Conservation (phyloP, 1,140 invertebrate genomes). For the Drosophila gunungcola region DNA sequence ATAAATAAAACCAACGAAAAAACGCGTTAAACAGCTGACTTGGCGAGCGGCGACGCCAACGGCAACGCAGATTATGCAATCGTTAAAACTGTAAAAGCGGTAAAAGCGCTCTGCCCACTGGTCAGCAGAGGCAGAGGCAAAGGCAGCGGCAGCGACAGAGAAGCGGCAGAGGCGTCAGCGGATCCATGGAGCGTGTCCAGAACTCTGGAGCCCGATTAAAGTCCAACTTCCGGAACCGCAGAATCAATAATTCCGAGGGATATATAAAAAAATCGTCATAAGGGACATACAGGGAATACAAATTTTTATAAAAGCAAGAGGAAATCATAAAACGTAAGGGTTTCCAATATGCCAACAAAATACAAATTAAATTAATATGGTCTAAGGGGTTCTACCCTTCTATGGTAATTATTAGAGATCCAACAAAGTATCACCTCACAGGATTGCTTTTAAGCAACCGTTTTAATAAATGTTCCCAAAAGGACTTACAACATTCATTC, state of each 20-base stretch:
- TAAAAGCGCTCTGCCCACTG: conserved; percentile 60
- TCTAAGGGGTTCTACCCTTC: too few species aligned
- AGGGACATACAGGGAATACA: too few species aligned
- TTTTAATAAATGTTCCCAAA: too few species aligned
- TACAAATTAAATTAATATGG: too few species aligned
- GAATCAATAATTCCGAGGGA: background rate
- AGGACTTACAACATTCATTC: too few species aligned
- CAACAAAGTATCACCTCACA: too few species aligned
- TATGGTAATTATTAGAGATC: too few species aligned
- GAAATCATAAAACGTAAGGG: too few species aligned
- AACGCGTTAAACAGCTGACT: conserved; percentile 46
- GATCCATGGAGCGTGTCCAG: conserved; percentile 59
- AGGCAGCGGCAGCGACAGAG: conserved; percentile 2
- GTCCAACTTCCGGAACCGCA: conserved; percentile 6
- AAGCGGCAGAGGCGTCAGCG: conserved; percentile 1
- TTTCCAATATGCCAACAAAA: too few species aligned
- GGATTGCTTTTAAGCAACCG: too few species aligned
- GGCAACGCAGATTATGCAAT: conserved; percentile 63
- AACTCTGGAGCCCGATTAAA: conserved; percentile 32
- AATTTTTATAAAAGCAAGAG: too few species aligned
- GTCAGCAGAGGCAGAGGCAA: conserved; percentile 24
- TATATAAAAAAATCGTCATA: background rate
- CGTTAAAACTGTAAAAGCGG: conserved; percentile 51
- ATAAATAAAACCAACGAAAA: conserved; percentile 15
- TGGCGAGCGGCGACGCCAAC: conserved; percentile 2